These are phyloP conservation scores for Nannoperca obscura DNA, from an alignment of 2,797 vertebrate genomes.

Conservation along the genomic window DNA sequence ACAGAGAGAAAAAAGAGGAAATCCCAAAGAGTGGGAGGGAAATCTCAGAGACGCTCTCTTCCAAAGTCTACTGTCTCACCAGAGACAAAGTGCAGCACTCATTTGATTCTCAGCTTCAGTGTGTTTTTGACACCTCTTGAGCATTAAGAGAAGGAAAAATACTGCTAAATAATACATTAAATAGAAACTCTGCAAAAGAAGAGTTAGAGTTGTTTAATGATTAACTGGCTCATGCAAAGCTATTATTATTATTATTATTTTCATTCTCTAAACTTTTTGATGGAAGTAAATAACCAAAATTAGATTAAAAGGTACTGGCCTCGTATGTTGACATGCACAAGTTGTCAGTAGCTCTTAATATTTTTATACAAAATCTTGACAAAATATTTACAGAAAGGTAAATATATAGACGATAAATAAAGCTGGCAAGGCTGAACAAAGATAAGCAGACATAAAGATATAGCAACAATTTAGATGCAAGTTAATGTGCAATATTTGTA, in stretches of 20 bases:
- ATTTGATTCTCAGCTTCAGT: slow-evolving; percentile 32
- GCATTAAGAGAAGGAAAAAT: slow-evolving; percentile 13
- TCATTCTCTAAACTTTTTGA: background rate
- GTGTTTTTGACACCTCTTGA: slow-evolving; percentile 36
- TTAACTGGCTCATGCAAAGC: background rate
- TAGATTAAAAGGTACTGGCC: background rate
- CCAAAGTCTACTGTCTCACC: slow-evolving; percentile 20
- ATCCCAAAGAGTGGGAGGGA: slow-evolving; percentile 34
- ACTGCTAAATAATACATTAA: slow-evolving; percentile 27
- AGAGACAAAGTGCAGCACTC: slow-evolving; percentile 3
- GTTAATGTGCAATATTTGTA: background rate
- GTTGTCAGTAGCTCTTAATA: background rate
- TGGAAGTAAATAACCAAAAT: background rate
- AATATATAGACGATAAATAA: background rate
- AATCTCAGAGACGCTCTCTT: slow-evolving; percentile 22
- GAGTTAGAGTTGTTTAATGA: background rate
- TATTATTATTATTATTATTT: background rate
- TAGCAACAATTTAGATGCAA: background rate
- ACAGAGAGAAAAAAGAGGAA: slow-evolving; percentile 22
- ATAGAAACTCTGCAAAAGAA: slow-evolving; percentile 7
- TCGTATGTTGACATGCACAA: background rate
- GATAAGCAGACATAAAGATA: background rate
- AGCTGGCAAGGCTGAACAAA: background rate
- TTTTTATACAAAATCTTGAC: background rate
- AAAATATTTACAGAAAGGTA: background rate